Base-by-base conservation (phyloP, 2,888 invertebrate species). In the Dorcus parallelipipedus region DNA sequence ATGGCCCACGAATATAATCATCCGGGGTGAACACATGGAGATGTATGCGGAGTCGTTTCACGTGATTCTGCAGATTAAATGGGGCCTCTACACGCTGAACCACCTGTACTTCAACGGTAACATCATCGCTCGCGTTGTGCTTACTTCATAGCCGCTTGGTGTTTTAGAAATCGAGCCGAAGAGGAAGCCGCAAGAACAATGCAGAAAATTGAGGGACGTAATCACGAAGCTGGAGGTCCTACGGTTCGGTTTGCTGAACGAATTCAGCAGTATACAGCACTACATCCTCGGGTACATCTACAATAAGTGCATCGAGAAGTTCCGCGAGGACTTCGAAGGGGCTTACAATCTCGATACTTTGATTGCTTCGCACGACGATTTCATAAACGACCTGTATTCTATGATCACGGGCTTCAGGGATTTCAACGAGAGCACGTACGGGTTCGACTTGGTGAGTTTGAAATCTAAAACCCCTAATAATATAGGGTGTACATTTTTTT, bases 1-100 rank as follows among this genome's bases (percentile, higher is more conserved):
- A 10, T 78, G 77, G 77, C 78, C 78, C 0, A 62, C 77, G 41
- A 76, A 71, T 60, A 70, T 77, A n/a, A 71, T 78, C 7, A 73
- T 78, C 33, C 66, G 63, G 3, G 56, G 64, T 1, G 61, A 67
- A n/a, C 74, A 77, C 41, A 67, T 76, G 52, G 60, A 60, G 8
- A 64, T 71, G 60, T 78, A 78, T 53, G 66, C 69, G 50, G 70
- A 73, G 8, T 56, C 76, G n/a, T 78, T 78, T 60, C 67, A 70
- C 45, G 73, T 78, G 56, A 67, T 78, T 7, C 60, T 78, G 62
- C 74, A 72, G 54, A 61, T 78, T 2, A 78, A 78, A 63, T 78
- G 78, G 78, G 76, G 74, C 2, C 54, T 78, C 17, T 72, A 75
- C 52, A 74, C 74, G 1, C 62, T 77, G 26, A 77, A 75, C 63